Base-by-base conservation (phyloP, 2,888 invertebrate genomes). In the Sminthurinus aureus region DNA sequence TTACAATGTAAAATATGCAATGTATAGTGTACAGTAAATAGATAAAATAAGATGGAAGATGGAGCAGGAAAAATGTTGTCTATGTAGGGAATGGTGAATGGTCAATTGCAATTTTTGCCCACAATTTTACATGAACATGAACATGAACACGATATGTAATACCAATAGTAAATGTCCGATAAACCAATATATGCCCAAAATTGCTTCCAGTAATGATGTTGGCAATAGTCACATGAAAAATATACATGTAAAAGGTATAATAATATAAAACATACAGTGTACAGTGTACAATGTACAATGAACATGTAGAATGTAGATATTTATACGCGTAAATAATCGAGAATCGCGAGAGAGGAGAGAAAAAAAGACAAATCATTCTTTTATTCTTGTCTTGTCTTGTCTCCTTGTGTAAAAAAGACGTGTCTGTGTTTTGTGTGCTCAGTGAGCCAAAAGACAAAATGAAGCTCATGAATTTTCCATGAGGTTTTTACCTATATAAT, bases 391-490 rank as follows among this genome's bases (percentile, higher is more conserved):
- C 26, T 58, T 58, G 58, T 73, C 26, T 73, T 73, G 75, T 75
- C 75, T 75, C 75, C 20, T 51, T 75, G 24, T 26, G 38, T 26
- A 18, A 15, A 58, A 2, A 69, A n/a, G 69, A n/a, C 13, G n/a
- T 69, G 69, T 24, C 8, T 67, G 69, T 67, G n/a, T n/a, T 67
- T 11, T 69, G 69, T 69, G 69, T 69, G 69, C 51, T 50, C 58
- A 51, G 58, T 77, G 77, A 51, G 51, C 0, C 18, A 52, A 58
- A 58, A 58, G 58, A 58, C 12, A 77, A 38, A 67, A 24, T 69
- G 26, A 51, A 20, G 67, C 79, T 79, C 79, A 79, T 79, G 79
- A 79, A 79, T 79, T 69, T 79, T 69, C 67, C 79, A 79, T 79
- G 79, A 79, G 79, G 20, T 51, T 79, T 50, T n/a, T 66, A 24